These are phyloP conservation scores for Pteromalus puparum DNA, from an alignment of 1,140 invertebrate species.

Conservation along the genomic window DNA sequence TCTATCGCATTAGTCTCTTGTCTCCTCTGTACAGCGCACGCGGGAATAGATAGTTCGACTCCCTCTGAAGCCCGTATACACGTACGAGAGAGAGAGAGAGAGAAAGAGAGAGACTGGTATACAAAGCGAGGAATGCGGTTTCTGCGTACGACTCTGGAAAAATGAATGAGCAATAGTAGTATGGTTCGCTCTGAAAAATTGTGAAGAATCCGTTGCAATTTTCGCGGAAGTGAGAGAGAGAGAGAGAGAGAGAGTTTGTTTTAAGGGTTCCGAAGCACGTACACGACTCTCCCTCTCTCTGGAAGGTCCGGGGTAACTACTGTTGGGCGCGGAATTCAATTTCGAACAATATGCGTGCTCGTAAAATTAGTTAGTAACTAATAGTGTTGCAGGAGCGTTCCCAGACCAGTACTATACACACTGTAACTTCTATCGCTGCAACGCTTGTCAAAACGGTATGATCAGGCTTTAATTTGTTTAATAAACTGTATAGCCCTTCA, in stretches of 20 bases:
- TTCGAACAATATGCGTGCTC: conserved; percentile 3
- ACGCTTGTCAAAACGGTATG: too few species aligned
- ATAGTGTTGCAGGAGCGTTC: background rate
- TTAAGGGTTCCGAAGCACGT: background rate
- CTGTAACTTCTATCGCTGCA: background rate
- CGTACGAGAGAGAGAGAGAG: background rate
- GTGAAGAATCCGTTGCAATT: background rate
- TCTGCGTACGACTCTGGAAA: background rate
- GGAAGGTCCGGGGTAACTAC: background rate
- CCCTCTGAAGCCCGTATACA: background rate
- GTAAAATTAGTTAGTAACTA: conserved; percentile 5
- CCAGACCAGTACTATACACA: too few species aligned
- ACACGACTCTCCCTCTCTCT: background rate
- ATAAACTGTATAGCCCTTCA: too few species aligned
- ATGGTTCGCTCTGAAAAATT: background rate
- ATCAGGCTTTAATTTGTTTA: too few species aligned
- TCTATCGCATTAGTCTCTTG: conserved; percentile 44
- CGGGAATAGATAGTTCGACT: conserved; percentile 13
- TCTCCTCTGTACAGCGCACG: background rate
- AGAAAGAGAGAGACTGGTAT: background rate
- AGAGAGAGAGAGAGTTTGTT: background rate
- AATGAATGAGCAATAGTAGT: background rate
- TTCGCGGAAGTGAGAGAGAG: too few species aligned
- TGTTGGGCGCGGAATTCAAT: background rate
- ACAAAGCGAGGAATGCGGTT: background rate